Evolutionary conservation across 2,888 invertebrate genomes (phyloP).

Genomic region (Philonicus albiceps): DNA sequence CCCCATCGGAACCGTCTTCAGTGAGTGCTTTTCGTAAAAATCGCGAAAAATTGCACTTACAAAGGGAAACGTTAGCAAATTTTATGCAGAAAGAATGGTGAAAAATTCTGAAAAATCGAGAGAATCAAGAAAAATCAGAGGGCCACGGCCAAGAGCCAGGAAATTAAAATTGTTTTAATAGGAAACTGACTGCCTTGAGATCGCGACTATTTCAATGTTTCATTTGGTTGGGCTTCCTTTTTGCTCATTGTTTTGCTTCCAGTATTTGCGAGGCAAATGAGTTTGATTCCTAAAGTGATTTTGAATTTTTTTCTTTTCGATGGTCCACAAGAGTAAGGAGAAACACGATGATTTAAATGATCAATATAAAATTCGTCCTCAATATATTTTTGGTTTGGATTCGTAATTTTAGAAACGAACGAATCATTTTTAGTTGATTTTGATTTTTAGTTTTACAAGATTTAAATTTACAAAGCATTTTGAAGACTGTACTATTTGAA

Average conservation of each 20-base stretch:
- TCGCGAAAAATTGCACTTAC: constrained; percentile 33
- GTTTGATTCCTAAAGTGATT: background rate
- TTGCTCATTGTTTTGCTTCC: background rate
- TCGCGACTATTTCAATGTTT: constrained; percentile 2
- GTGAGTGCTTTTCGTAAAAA: constrained; percentile 2
- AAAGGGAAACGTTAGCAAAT: constrained; percentile 17
- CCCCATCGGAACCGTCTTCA: background rate
- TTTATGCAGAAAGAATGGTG: constrained; percentile 7
- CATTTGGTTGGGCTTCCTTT: background rate
- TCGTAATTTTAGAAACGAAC: too few relatives aligned
- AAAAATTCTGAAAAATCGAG: constrained; percentile 4
- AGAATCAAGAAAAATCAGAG: background rate
- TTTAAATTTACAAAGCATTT: too few relatives aligned
- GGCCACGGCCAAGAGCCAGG: background rate
- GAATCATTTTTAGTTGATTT: too few relatives aligned
- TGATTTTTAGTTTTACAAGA: too few relatives aligned
- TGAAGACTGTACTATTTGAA: too few relatives aligned
- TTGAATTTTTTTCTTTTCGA: background rate
- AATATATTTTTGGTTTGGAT: background rate
- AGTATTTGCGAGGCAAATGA: background rate
- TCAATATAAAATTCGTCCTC: background rate
- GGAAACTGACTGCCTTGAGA: constrained; percentile 21
- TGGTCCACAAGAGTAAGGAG: background rate
- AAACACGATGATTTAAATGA: background rate
- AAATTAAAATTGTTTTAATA: constrained; percentile 31